Evolutionary conservation across 2,113 vertebrate species (phyloP), one percentile per base, ranked within the genome.

Genomic region (Periophthalmodon schlosseri): DNA sequence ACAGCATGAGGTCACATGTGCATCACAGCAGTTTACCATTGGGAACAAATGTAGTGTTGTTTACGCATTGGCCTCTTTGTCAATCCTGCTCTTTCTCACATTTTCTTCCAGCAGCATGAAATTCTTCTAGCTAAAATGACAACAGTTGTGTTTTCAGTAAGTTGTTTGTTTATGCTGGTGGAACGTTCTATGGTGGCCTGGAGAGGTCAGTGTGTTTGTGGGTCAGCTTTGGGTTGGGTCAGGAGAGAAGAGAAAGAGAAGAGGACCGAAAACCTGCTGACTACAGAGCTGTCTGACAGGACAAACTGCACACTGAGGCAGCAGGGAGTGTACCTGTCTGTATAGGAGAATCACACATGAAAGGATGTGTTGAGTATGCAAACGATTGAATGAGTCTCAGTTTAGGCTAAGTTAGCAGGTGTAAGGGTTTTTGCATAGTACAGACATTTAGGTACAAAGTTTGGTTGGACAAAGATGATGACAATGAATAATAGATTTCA

Each of bases 401-500:
- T 52, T 79, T 61, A 16, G 20, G 46, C 66, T 16, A 24, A 28
- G 7, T 89, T 72, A 86, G 74, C 70, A 14, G 10, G 60, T 75
- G 28, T 15, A 39, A n/a, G 0, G 94, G 94, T 69, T 89, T 93
- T 89, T 97, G 96, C 2, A 96, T 94, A 1, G 97, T 96, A 84
- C 96, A 89, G 86, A 97, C 97, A 64, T 96, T 94, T 7, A 98
- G 88, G 68, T 93, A 92, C 0, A 96, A 6, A 18, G 16, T 52
- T 18, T 97, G 83, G 95, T 89, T 70, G 96, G 50, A 87, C 95
- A 7, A 34, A 36, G 33, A 64, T 57, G 54, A 57, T 23, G 49
- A 52, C 18, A 16, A 44, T 10, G 7, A 3, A 50, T 15, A 52
- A 20, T 52, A 52, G 5, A 52, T 52, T 18, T 1, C 5, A 52